Conservation (phyloP, 2,113 vertebrate species). For the Cebus imitator region DNA sequence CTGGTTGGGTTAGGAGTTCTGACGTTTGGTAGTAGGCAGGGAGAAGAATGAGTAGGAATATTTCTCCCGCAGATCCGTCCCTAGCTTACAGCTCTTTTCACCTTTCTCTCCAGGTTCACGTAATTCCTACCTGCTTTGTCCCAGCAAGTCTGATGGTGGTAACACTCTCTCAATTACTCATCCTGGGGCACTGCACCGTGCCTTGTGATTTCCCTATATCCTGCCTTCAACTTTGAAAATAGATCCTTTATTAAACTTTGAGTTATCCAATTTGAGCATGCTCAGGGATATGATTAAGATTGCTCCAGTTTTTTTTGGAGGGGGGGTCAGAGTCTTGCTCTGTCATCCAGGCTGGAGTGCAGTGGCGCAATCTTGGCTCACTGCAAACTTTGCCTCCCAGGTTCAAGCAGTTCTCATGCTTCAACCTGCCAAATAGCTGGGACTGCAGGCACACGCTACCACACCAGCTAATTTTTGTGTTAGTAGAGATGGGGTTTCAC, state of each 20-base stretch:
- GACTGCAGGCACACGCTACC: no score
- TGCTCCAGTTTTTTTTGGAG: neutral
- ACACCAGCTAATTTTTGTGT: no score
- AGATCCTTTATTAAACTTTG: neutral
- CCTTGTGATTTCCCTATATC: neutral
- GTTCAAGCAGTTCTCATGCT: no score
- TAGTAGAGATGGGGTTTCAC: no score
- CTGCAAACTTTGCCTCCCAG: no score
- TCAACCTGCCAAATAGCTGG: no score
- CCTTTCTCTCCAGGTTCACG: neutral
- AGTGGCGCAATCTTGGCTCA: no score
- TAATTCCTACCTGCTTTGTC: neutral
- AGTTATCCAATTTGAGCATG: neutral
- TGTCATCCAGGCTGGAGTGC: no score
- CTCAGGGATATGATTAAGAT: neutral
- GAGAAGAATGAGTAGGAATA: neutral
- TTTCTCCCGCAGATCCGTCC: neutral
- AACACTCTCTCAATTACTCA: neutral
- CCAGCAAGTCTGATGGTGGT: neutral
- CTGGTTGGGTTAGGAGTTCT: neutral
- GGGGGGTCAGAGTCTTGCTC: no score
- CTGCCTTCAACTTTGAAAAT: neutral
- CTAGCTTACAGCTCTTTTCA: neutral
- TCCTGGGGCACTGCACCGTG: neutral
- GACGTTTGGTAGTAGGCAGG: neutral